Evolutionary conservation across 2,888 invertebrate species (phyloP), one percentile per base, ranked within the genome.

Genomic region (Drymonia ruficornis): DNA sequence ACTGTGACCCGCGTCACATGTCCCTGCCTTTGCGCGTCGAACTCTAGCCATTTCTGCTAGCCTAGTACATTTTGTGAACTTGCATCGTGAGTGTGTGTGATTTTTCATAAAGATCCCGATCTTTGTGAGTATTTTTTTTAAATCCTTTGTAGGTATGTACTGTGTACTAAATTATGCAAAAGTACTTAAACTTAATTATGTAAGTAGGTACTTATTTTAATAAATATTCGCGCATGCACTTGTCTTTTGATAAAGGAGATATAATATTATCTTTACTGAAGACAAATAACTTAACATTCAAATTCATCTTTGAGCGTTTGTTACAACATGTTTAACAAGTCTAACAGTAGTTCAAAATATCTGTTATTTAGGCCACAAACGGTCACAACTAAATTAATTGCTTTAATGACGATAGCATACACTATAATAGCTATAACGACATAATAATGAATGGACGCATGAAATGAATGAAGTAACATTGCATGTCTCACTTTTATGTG

Each of bases 61-160:
- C 80, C 82, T 82, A 55, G 79, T 83, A 80, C 74, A 63, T 68
- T 55, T 65, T 64, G 67, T 71, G 67, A 70, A 67, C 62, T 66
- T 49, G 55, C 55, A 50, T 55, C 65, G 70, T 74, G 71, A 54
- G 59, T 59, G 63, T 56, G 49, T 56, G 55, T 72, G 43, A 15
- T 31, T 31, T 46, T 31, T 23, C 13, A 4, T 28, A n/a, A 28
- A 1, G n/a, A 13, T 31, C 6, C 46, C 11, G 31, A 13, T 16
- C 34, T 31, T 47, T 29, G 23, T 23, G 3, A 23, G 7, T 23
- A 23, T 23, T 23, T 23, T 23, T 31, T n/a, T n/a, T n/a, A n/a
- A n/a, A n/a, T n/a, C n/a, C n/a, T n/a, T n/a, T n/a, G n/a, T n/a
- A n/a, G n/a, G n/a, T n/a, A n/a, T n/a, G n/a, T n/a, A n/a, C n/a